Base-by-base conservation (phyloP, 2,888 invertebrate species). In the Linyphia triangularis region DNA sequence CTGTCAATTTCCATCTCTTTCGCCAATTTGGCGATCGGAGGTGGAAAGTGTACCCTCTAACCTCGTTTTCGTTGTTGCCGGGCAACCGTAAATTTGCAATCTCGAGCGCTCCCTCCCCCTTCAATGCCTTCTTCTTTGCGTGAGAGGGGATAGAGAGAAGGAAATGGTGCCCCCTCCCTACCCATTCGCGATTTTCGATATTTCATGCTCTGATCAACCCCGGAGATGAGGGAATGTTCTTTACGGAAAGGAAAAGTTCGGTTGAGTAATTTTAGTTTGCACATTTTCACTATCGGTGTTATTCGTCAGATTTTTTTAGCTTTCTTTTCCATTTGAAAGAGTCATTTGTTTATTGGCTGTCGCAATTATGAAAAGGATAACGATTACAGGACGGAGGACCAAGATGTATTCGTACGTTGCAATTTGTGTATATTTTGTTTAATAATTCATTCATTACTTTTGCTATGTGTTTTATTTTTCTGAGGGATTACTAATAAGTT, bases 21-120 rank as follows among this genome's bases (percentile, higher is more conserved):
- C 75, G 75, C 75, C 75, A 61, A 77, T 77, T 77, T 77, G 75
- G 37, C 37, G 70, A 40, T 43, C 16, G 37, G 37, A 63, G 75
- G 37, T 37, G 22, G 61, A 37, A 63, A 40, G 75, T 40, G 75
- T 77, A 16, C 43, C 75, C 33, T n/a, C 43, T 59, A 73, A 73
- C 51, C 57, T 73, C 70, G 73, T 57, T 51, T 37, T 40, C 51
- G 9, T 19, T 19, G 73, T 75, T 77, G 75, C 75, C 75, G 61
- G 40, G 75, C 75, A 77, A 77, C 75, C 75, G 75, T 77, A 24
- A 77, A 77, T 77, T 37, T 77, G 75, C 75, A 77, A 61, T 77
- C 75, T 61, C 73, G 30, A 28, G 43, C 70, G 10, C 40, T 26
- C 19, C 10, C 26, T 43, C 13, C 16, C 13, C 10, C 10, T 33